Conservation (phyloP, 2,113 vertebrate genomes). For the Nerophis ophidion region DNA sequence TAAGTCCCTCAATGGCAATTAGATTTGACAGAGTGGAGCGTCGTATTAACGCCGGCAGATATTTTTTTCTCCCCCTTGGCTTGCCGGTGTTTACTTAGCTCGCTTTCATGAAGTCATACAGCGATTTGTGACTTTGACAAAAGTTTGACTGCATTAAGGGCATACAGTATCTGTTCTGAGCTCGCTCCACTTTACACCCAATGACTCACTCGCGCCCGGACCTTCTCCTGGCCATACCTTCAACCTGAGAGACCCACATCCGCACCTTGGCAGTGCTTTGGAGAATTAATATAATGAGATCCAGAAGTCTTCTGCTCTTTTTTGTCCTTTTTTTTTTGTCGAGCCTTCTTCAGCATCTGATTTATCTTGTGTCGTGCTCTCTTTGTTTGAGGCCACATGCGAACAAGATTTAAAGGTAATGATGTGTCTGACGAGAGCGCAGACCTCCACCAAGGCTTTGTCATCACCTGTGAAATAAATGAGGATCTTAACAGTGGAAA, state of each 20-base stretch:
- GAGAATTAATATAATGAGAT: not conserved
- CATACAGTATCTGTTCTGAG: not conserved
- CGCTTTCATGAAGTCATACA: not conserved
- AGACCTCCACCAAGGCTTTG: no score
- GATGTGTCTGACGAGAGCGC: no score
- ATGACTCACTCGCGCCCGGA: not conserved
- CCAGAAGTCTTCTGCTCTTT: not conserved
- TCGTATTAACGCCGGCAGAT: constrained; percentile 1
- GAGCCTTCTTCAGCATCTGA: no score
- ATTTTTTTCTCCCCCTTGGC: not conserved
- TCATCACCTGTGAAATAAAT: no score
- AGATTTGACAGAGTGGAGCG: constrained; percentile 3
- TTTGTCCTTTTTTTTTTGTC: no score
- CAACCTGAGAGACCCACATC: not conserved
- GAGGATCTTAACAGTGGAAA: no score
- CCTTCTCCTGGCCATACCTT: not conserved
- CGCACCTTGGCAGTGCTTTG: not conserved
- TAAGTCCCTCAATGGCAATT: constrained; percentile 4
- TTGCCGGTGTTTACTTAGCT: constrained; percentile 2
- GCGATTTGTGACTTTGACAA: not conserved
- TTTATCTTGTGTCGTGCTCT: no score
- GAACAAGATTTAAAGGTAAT: no score
- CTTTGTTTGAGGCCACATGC: no score
- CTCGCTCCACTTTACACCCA: not conserved
- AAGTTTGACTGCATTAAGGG: not conserved